Percentiles rank a stretch among this genome's conserved stretches.
Conservation (phyloP, 2,797 vertebrate genomes). For the Lutra lutra region DNA sequence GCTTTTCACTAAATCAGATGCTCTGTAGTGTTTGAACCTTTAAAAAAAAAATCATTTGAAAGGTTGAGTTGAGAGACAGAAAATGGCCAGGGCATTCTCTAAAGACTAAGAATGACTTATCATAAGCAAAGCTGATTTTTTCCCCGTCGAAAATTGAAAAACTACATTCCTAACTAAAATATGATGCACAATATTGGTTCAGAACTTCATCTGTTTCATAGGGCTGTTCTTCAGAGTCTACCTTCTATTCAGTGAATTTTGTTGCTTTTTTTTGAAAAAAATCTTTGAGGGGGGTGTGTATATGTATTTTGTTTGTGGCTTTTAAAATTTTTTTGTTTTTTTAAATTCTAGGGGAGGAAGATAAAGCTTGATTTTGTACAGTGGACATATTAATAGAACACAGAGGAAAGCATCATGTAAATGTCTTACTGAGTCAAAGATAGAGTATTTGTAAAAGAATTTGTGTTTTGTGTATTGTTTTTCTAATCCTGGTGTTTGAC, state of each 20-base stretch:
- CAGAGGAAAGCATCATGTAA: not conserved
- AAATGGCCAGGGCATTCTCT: conserved; percentile 61
- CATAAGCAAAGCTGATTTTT: conserved; percentile 54
- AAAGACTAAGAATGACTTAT: conserved; percentile 61
- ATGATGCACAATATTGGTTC: not conserved
- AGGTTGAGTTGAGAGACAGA: conserved; percentile 73
- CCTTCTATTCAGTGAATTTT: not conserved
- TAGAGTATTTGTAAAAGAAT: conserved; percentile 12
- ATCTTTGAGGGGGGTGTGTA: not conserved
- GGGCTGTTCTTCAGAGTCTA: not conserved
- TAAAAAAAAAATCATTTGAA: conserved; percentile 65
- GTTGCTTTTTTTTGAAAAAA: conserved; percentile 16
- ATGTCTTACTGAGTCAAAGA: conserved; percentile 1
- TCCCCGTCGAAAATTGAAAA: conserved; percentile 14
- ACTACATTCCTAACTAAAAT: conserved; percentile 7
- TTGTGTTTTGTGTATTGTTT: conserved; percentile 55
- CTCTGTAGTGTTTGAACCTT: conserved; percentile 68
- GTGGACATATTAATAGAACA: conserved; percentile 9
- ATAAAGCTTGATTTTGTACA: conserved; percentile 15
- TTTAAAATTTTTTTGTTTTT: not conserved
- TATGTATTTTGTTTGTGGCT: not conserved
- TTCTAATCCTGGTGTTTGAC: conserved; percentile 53
- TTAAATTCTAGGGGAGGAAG: not conserved
- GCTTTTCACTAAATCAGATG: conserved; percentile 70
- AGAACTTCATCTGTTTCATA: conserved; percentile 13